A percentile compares a stretch with the other conserved stretches of the same genome.
Conservation (phyloP, 1,140 invertebrate species). For the Zaprionus kolodkinae region DNA sequence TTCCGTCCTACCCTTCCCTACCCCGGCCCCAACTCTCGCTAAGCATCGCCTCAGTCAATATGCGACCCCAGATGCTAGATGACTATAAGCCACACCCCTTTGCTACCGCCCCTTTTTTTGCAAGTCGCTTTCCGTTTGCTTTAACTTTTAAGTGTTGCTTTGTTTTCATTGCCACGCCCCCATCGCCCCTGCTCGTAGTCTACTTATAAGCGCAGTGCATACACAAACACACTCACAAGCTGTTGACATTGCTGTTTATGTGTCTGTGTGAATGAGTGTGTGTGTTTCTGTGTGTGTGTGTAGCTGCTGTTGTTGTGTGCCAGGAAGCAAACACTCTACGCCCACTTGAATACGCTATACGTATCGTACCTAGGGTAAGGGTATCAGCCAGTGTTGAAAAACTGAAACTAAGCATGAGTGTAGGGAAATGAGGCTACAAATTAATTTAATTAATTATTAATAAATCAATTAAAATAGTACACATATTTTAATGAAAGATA, state of each 20-base stretch:
- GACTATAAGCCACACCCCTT: neutral
- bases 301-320: slow-evolving; percentile 52
- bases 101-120: slow-evolving; percentile 37
- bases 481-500: no score
- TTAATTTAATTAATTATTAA: neutral
- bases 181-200: slow-evolving; percentile 26
- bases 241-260: slow-evolving; percentile 71
- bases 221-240: slow-evolving; percentile 53
- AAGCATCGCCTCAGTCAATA: slow-evolving; percentile 44
- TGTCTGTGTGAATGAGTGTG: slow-evolving; percentile 44
- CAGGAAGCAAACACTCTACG: slow-evolving; percentile 77
- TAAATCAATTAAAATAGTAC: neutral
- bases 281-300: slow-evolving; percentile 25
- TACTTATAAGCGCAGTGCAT: slow-evolving; percentile 56
- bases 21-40: neutral
- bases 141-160: slow-evolving; percentile 80
- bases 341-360: slow-evolving; percentile 57
- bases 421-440: neutral
- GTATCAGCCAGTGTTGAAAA: neutral
- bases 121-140: slow-evolving; percentile 63
- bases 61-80: slow-evolving; percentile 20
- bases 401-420: neutral
- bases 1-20: no score
- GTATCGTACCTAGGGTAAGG: slow-evolving; percentile 11
- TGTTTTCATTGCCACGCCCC: slow-evolving; percentile 52